Evolutionary conservation across 1,140 invertebrate genomes (phyloP).

Genomic region (Lethrus apterus): DNA sequence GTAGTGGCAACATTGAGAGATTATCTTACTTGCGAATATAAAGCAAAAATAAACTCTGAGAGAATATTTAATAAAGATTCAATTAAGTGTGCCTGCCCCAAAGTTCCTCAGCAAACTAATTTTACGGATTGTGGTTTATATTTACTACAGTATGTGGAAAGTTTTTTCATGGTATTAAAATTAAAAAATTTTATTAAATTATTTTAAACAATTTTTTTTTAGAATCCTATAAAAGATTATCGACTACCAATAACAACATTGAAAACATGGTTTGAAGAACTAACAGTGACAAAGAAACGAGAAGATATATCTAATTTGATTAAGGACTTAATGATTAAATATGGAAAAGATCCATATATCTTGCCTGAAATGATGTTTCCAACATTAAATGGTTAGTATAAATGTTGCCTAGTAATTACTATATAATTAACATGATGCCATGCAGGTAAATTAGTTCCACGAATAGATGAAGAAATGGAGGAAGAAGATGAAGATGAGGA

Average conservation of each 20-base stretch:
- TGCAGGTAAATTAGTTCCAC: constrained; percentile 27
- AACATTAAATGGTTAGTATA: constrained; percentile 53
- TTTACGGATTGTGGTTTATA: constrained; percentile 95
- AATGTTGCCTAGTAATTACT: not conserved
- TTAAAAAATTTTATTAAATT: not conserved
- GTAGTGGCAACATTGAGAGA: constrained; percentile 82
- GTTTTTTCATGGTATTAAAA: constrained; percentile 71
- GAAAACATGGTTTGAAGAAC: constrained; percentile 71
- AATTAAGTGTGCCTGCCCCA: constrained; percentile 75
- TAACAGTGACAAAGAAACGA: constrained; percentile 67
- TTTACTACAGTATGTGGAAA: constrained; percentile 91
- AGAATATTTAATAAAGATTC: constrained; percentile 69
- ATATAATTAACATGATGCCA: not conserved
- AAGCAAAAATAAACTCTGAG: constrained; percentile 60
- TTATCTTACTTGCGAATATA: constrained; percentile 85
- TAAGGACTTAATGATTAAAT: constrained; percentile 59
- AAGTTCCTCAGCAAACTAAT: constrained; percentile 94
- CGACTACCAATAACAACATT: constrained; percentile 66
- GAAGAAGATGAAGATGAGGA: constrained; percentile 23
- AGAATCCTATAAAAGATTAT: constrained; percentile 68
- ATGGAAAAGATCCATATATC: constrained; percentile 48
- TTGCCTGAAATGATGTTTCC: constrained; percentile 59
- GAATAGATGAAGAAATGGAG: constrained; percentile 7
- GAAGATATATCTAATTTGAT: constrained; percentile 71
- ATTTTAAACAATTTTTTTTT: constrained; percentile 34